These are phyloP conservation scores for Rhagologus leucostigma DNA, from an alignment of 2,113 vertebrate genomes.

Conservation along the genomic window DNA sequence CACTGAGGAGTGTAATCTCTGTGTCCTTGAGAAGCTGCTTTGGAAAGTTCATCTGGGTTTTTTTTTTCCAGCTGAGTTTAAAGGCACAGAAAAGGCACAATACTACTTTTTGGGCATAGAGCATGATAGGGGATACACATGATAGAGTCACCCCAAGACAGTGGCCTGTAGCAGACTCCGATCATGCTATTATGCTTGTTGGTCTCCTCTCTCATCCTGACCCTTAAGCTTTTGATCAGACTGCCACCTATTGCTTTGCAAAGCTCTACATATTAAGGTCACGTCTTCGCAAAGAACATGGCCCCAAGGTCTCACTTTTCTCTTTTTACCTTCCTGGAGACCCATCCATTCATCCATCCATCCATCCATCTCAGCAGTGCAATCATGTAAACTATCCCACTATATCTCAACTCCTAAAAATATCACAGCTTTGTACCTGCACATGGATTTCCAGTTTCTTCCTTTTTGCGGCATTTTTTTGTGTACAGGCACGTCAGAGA, in stretches of 20 bases:
- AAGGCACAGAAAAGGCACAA: too few relatives aligned
- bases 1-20: too few relatives aligned
- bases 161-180: background rate
- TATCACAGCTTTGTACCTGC: background rate
- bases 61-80: too few relatives aligned
- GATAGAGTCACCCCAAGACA: too few relatives aligned
- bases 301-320: background rate
- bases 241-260: background rate
- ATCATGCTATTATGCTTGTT: accelerated
- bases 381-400: background rate
- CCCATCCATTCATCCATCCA: background rate
- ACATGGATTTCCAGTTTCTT: background rate
- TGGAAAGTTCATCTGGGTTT: too few relatives aligned
- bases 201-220: background rate
- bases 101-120: too few relatives aligned
- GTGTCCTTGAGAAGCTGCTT: too few relatives aligned
- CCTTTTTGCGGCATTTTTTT: background rate
- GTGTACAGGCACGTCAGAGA: background rate
- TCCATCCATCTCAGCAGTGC: background rate
- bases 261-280: background rate
- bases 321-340: background rate
- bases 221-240: background rate
- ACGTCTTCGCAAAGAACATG: background rate
- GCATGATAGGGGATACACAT: too few relatives aligned
- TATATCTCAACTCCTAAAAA: background rate